Conservation (phyloP, 2,113 vertebrate genomes). For the Struthio camelus region DNA sequence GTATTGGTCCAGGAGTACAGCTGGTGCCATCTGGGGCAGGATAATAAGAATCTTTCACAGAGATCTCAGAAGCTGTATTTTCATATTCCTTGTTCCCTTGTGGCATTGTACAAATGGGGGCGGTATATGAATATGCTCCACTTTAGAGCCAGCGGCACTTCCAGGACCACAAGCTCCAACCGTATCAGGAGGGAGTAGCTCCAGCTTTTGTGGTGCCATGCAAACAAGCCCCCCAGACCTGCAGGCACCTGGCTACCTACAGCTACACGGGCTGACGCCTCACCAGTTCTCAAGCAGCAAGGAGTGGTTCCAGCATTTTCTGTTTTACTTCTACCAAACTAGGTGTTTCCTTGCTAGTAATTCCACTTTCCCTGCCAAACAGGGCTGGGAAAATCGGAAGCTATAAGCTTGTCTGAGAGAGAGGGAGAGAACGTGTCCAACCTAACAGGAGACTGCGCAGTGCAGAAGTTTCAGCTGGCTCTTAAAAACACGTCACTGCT, state of each 20-base stretch:
- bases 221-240: background rate
- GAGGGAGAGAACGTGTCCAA: background rate
- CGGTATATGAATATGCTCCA: background rate
- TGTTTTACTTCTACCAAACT: background rate
- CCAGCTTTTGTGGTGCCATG: background rate
- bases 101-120: background rate
- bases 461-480: constrained; percentile 20
- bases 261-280: accelerated
- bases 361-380: background rate
- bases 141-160: background rate
- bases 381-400: background rate
- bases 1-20: constrained; percentile 58
- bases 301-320: background rate
- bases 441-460: background rate
- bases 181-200: background rate
- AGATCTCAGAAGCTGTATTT: constrained; percentile 54
- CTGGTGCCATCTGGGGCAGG: constrained; percentile 64
- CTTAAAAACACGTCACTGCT: background rate
- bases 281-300: background rate
- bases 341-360: background rate
- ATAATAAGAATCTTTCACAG: constrained; percentile 72
- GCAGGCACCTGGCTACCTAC: background rate
- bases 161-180: background rate
- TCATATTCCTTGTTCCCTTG: background rate
- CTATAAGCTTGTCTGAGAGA: background rate